These are phyloP conservation scores for Beaufortia kweichowensis DNA, from an alignment of 2,113 vertebrate genomes.

Conservation along the genomic window DNA sequence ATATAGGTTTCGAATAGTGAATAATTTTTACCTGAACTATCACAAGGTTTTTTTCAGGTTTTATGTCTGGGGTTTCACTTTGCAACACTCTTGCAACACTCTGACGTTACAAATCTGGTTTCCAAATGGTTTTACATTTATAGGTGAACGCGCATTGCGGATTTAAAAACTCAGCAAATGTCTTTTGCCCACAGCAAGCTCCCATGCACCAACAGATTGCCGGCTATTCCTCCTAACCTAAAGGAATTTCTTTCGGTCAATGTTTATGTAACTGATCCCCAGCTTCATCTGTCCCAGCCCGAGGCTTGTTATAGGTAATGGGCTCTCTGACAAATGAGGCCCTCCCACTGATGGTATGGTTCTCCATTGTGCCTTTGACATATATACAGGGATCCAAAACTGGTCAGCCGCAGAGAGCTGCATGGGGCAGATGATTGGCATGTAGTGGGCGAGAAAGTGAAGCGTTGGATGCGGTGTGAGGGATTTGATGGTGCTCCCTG, in stretches of 20 bases:
- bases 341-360: not conserved
- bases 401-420: conserved; percentile 20
- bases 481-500: conserved; percentile 35
- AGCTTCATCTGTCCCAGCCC: conserved; percentile 10
- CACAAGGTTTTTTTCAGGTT: too few species aligned
- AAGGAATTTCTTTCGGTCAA: conserved; percentile 15
- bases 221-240: conserved; percentile 3
- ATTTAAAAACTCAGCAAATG: not conserved
- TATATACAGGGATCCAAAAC: conserved; percentile 6
- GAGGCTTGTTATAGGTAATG: conserved; percentile 31
- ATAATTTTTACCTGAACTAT: too few species aligned
- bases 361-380: not conserved
- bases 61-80: not conserved
- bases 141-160: not conserved
- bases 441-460: conserved; percentile 24
- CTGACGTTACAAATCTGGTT: not conserved
- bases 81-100: not conserved
- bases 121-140: not conserved
- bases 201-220: not conserved
- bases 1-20: too few species aligned
- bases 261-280: conserved; percentile 20
- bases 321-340: conserved; percentile 25
- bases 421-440: conserved; percentile 18
- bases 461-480: not conserved
- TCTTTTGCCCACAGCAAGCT: too few species aligned